These are phyloP conservation scores for Whitmania pigra DNA, from an alignment of 1,140 invertebrate species.

Conservation along the genomic window DNA sequence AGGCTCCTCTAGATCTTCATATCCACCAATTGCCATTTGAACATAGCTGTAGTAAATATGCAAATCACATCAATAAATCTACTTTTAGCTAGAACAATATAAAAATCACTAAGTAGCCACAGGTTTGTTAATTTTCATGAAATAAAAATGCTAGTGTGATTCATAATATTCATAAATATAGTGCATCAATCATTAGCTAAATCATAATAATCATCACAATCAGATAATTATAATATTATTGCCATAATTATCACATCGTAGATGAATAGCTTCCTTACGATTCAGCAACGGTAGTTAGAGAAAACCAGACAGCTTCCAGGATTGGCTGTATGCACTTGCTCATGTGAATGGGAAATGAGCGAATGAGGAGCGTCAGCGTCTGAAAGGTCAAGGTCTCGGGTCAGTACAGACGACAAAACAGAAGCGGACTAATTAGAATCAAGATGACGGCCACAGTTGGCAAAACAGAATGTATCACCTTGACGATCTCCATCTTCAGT, in stretches of 20 bases:
- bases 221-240: background rate
- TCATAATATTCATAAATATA: no score
- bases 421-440: no score
- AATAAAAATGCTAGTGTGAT: no score
- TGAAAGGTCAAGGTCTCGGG: slow-evolving; percentile 26
- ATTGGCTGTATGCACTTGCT: slow-evolving; percentile 53
- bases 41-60: slow-evolving; percentile 42
- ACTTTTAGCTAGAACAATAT: no score
- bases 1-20: slow-evolving; percentile 45
- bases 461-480: no score
- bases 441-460: no score
- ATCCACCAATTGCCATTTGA: slow-evolving; percentile 49
- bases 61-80: no score
- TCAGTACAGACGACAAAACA: no score
- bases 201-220: slow-evolving; percentile 2
- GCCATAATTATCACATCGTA: no score
- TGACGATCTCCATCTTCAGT: slow-evolving; percentile 51
- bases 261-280: background rate
- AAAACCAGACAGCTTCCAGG: slow-evolving; percentile 57
- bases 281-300: slow-evolving; percentile 45
- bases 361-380: slow-evolving; percentile 53
- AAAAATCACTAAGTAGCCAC: no score
- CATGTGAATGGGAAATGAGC: slow-evolving; percentile 55
- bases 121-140: no score
- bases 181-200: slow-evolving; percentile 25